A percentile compares a stretch with the other conserved stretches of the same genome.
Evolutionary conservation across 1,140 invertebrate genomes (phyloP).

Genomic region (Brachionus rotundiformis): DNA sequence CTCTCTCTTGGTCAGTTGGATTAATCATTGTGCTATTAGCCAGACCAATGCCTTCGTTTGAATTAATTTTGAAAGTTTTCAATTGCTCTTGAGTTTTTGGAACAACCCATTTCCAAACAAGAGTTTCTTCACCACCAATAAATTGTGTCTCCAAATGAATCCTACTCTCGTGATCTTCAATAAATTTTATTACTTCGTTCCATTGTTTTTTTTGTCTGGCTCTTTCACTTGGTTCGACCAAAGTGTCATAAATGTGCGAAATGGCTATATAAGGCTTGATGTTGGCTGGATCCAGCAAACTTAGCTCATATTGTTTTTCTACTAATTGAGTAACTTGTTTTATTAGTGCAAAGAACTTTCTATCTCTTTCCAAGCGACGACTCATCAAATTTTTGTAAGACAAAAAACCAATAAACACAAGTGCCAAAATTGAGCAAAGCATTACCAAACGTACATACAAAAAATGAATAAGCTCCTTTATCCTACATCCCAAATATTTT

Average conservation of each 20-base stretch:
- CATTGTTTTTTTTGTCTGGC: background rate
- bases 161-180: slow-evolving; percentile 44
- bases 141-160: slow-evolving; percentile 45
- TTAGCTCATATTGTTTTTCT: slow-evolving; percentile 42
- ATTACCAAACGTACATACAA: slow-evolving; percentile 23
- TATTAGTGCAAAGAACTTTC: slow-evolving; percentile 25
- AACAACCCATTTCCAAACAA: slow-evolving; percentile 45
- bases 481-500: slow-evolving; percentile 5
- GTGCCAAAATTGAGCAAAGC: background rate
- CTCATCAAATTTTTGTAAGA: background rate
- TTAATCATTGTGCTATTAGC: slow-evolving; percentile 49
- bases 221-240: slow-evolving; percentile 22
- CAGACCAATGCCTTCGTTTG: slow-evolving; percentile 17
- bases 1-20: background rate
- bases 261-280: slow-evolving; percentile 43
- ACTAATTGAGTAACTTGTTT: slow-evolving; percentile 48
- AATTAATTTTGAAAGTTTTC: background rate
- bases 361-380: background rate
- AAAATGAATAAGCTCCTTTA: slow-evolving; percentile 42
- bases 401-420: background rate
- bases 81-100: slow-evolving; percentile 16
- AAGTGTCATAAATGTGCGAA: slow-evolving; percentile 40
- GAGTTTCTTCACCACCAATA: slow-evolving; percentile 48
- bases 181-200: slow-evolving; percentile 44
- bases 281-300: slow-evolving; percentile 5